Evolutionary conservation across 1,140 invertebrate genomes (phyloP).

Genomic region (Brachionus calyciflorus): DNA sequence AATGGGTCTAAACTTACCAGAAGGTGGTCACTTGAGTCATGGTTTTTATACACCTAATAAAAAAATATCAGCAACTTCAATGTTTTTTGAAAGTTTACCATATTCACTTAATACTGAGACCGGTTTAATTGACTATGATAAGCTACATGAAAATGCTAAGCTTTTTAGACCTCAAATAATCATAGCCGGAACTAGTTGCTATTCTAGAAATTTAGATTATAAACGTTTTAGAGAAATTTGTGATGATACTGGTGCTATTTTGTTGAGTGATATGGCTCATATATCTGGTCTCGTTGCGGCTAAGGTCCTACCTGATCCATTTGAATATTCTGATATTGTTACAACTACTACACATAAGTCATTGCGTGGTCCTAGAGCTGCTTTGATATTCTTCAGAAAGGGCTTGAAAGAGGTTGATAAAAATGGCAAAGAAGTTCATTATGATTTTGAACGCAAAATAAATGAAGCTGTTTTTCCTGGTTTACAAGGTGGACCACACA

Average conservation of each 20-base stretch:
- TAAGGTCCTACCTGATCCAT: conserved; percentile 79
- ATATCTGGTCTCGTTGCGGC: conserved; percentile 86
- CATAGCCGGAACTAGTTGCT: conserved; percentile 87
- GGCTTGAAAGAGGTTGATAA: conserved; percentile 47
- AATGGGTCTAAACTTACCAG: conserved; percentile 90
- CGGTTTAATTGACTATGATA: conserved; percentile 90
- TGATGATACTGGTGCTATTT: conserved; percentile 76
- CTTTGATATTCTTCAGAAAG: conserved; percentile 57
- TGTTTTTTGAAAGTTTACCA: conserved; percentile 97
- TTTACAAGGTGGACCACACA: conserved; percentile 88
- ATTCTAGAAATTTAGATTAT: conserved; percentile 75
- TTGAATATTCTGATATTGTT: conserved; percentile 88
- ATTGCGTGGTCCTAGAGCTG: conserved; percentile 74
- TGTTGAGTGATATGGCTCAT: conserved; percentile 95
- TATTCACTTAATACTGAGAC: conserved; percentile 84
- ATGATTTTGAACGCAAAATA: conserved; percentile 77
- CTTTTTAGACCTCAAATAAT: conserved; percentile 89
- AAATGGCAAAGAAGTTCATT: conserved; percentile 38
- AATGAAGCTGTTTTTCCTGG: conserved; percentile 91
- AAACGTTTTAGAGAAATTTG: conserved; percentile 81
- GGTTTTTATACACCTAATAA: conserved; percentile 85
- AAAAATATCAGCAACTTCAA: conserved; percentile 92
- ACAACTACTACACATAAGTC: conserved; percentile 95
- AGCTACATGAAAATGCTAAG: conserved; percentile 74
- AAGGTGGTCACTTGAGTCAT: conserved; percentile 90